Evolutionary conservation across 64 coral and sea anemone species (phyloP).

Genomic region (Trachythela sp.): DNA sequence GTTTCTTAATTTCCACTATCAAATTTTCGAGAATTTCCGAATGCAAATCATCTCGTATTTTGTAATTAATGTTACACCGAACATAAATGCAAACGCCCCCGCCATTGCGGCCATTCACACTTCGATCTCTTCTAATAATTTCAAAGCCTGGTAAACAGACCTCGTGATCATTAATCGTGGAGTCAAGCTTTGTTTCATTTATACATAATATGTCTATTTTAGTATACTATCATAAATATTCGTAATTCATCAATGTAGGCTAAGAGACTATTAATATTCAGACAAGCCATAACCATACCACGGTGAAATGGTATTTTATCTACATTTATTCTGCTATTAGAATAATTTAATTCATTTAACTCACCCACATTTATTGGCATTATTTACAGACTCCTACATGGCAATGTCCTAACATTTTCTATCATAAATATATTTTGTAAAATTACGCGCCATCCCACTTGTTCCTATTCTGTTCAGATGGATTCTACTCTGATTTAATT

Average conservation of each 20-base stretch:
- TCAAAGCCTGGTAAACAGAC: slow-evolving; percentile 37
- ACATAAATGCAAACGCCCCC: slow-evolving; percentile 46
- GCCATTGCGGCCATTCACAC: slow-evolving; percentile 28
- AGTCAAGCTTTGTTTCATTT: slow-evolving; percentile 31
- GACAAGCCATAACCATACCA: too few relatives aligned
- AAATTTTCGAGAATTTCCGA: too few relatives aligned
- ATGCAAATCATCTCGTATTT: slow-evolving; percentile 22
- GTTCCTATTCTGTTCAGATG: too few relatives aligned
- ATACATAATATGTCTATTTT: slow-evolving; percentile 38
- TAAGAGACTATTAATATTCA: slow-evolving; percentile 43
- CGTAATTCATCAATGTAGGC: slow-evolving; percentile 42
- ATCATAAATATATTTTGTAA: too few relatives aligned
- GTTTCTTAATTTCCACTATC: slow-evolving; percentile 59
- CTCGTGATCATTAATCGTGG: slow-evolving; percentile 42
- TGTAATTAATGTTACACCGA: slow-evolving; percentile 20
- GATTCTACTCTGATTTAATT: too few relatives aligned
- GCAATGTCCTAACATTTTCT: too few relatives aligned
- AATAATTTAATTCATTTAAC: too few relatives aligned
- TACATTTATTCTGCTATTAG: too few relatives aligned
- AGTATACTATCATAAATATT: slow-evolving; percentile 21
- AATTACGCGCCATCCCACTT: too few relatives aligned
- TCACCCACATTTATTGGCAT: too few relatives aligned
- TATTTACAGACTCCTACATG: too few relatives aligned
- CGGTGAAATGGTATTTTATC: too few relatives aligned
- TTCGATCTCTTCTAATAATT: slow-evolving; percentile 34